phyloP scores from a whole-genome alignment of 2,888 invertebrate genomes.

The Eristalis arbustorum region DNA sequence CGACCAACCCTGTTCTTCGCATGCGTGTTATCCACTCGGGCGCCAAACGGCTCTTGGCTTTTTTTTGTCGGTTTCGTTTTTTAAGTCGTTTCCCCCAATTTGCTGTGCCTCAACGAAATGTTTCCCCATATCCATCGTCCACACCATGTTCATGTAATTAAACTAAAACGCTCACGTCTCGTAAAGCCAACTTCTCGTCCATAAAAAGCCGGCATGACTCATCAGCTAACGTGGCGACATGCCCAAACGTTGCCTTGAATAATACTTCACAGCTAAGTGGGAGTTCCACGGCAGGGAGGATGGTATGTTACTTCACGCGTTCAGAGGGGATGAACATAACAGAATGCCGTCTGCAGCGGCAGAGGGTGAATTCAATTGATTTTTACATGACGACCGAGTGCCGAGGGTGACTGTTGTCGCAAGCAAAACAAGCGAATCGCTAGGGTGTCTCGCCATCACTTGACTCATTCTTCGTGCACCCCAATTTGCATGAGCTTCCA shows the following conservation, averaged over 20 bases:
- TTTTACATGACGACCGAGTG: slow-evolving; percentile 9
- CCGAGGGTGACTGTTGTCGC: slow-evolving; percentile 11
- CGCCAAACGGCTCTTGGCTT: background rate
- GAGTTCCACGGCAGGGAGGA: background rate
- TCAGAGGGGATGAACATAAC: background rate
- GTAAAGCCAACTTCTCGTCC: background rate
- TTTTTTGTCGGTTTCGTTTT: background rate
- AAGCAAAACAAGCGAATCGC: slow-evolving; percentile 2
- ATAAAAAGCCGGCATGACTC: slow-evolving; percentile 22
- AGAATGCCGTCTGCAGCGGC: background rate
- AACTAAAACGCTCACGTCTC: background rate
- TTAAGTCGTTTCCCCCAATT: background rate
- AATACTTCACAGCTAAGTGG: slow-evolving; percentile 10
- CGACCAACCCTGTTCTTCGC: background rate
- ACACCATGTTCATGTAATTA: background rate
- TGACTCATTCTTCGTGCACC: slow-evolving; percentile 12
- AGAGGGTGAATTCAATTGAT: slow-evolving; percentile 5
- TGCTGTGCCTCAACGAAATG: background rate
- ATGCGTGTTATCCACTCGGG: background rate
- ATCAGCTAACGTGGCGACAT: slow-evolving; percentile 19
- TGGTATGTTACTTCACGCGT: background rate
- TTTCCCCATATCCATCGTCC: background rate
- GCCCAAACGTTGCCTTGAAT: slow-evolving; percentile 21
- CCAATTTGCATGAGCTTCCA: background rate
- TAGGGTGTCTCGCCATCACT: slow-evolving; percentile 7